Percentiles rank a stretch among this genome's conserved stretches.
phyloP scores from a whole-genome alignment of 1,140 invertebrate genomes.

The Megathymus violae region DNA sequence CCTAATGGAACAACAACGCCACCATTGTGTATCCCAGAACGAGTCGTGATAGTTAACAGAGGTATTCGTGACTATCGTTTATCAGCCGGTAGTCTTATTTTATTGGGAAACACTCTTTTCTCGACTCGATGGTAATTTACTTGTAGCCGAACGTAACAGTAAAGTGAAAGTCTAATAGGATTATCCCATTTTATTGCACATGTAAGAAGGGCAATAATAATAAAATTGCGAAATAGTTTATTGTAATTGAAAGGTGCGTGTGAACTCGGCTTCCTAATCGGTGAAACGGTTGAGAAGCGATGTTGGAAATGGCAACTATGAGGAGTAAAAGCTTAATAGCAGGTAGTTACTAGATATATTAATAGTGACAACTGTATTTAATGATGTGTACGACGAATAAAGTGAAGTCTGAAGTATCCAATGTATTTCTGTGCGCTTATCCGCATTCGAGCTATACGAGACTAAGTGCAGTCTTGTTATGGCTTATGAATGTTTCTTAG shows the following conservation, averaged over 20 bases:
- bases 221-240: conserved; percentile 46
- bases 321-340: conserved; percentile 47
- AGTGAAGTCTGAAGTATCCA: conserved; percentile 3
- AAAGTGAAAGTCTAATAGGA: conserved; percentile 67
- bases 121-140: conserved; percentile 63
- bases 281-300: conserved; percentile 42
- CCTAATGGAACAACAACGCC: conserved; percentile 69
- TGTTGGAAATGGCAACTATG: conserved; percentile 53
- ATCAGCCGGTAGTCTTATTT: conserved; percentile 69
- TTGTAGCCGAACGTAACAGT: conserved; percentile 59
- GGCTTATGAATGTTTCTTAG: background rate
- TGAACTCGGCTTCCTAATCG: conserved; percentile 15
- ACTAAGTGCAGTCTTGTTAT: too few relatives aligned
- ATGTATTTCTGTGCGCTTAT: conserved; percentile 9
- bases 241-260: conserved; percentile 7
- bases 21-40: conserved; percentile 71
- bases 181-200: conserved; percentile 49
- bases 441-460: background rate
- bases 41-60: conserved; percentile 74
- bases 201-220: conserved; percentile 49
- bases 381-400: conserved; percentile 38
- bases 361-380: conserved; percentile 57
- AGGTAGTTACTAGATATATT: conserved; percentile 46
- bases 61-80: conserved; percentile 74
- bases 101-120: conserved; percentile 66